Evolutionary conservation across 2,797 vertebrate genomes (phyloP), one percentile per base, ranked within the genome.

Genomic region (Rhinoraja longicauda): DNA sequence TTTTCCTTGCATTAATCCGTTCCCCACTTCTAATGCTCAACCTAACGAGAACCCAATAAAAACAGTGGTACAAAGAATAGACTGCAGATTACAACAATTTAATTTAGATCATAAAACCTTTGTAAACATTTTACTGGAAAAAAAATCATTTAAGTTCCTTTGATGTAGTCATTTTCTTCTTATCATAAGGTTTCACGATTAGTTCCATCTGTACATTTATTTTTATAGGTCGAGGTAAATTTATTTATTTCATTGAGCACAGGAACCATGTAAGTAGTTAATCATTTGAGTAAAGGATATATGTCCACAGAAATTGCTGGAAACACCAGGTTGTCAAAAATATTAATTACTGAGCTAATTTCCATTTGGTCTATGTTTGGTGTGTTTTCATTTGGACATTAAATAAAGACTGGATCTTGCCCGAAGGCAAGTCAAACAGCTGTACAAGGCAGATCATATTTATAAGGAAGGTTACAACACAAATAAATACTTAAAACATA

Each of bases 131-230:
- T 72, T 73, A 92, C 57, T 75, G 64, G 90, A 53, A 92, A 92
- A 29, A 45, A 21, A 17, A 73, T 92, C 39, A 92, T 75, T 92
- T 53, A 45, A 92, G 45, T 75, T 73, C 21, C 90, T 92, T 92
- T 92, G 70, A 92, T 75, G 70, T 92, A 88, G 82, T 21, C 45
- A 10, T 53, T 73, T 57, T 29, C 59, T 29, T 86, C 24, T 91
- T 39, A 53, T 75, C 72, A 92, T 29, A 53, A 36, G 26, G 90
- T 75, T 92, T 75, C 70, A 53, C 90, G 29, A 92, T 92, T 92
- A 75, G 26, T 92, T 53, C 90, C 90, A 92, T 75, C 90, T 92
- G 90, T 75, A 75, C 12, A n/a, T 39, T 53, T 92, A 53, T 92
- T 39, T 73, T 73, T 75, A 92, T 29, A 53, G 67, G 39, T 45